Evolutionary conservation across 1,140 invertebrate species (phyloP).

Genomic region (Apis dorsata): DNA sequence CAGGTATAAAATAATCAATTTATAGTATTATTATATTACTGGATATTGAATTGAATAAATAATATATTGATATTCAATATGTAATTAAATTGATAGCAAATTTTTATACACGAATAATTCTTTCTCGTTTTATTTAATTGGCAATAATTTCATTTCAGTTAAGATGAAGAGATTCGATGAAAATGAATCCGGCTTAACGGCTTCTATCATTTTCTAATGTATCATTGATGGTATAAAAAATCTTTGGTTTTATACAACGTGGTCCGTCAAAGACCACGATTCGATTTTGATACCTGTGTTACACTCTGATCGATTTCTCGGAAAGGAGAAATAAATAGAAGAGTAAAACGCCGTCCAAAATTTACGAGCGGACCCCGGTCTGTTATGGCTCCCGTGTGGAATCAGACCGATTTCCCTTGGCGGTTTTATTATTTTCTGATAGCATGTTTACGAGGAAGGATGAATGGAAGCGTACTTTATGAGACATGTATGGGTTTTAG

Average conservation of each 20-base stretch:
- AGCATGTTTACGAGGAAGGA: slow-evolving; percentile 66
- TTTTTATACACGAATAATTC: not conserved
- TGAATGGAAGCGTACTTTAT: slow-evolving; percentile 75
- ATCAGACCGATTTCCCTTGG: slow-evolving; percentile 63
- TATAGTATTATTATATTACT: not conserved
- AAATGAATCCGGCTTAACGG: not conserved
- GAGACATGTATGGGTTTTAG: slow-evolving; percentile 75
- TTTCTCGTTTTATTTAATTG: not conserved
- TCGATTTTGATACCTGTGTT: slow-evolving; percentile 45
- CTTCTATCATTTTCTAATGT: not conserved
- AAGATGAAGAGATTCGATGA: not conserved
- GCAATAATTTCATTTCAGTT: not conserved
- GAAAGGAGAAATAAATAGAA: slow-evolving; percentile 69
- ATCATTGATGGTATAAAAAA: not conserved
- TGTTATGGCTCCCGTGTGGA: slow-evolving; percentile 60
- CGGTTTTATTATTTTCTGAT: slow-evolving; percentile 77
- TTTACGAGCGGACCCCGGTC: slow-evolving; percentile 71
- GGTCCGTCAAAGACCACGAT: slow-evolving; percentile 9
- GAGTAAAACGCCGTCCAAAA: slow-evolving; percentile 68
- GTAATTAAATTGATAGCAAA: not conserved
- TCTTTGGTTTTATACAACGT: not conserved
- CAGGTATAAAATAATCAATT: not conserved
- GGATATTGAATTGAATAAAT: not conserved
- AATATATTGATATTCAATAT: not conserved
- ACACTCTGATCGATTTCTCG: slow-evolving; percentile 53